Evolutionary conservation across 2,888 invertebrate genomes (phyloP), one percentile per base, ranked within the genome.

Genomic region (Oegoconia quadripuncta): DNA sequence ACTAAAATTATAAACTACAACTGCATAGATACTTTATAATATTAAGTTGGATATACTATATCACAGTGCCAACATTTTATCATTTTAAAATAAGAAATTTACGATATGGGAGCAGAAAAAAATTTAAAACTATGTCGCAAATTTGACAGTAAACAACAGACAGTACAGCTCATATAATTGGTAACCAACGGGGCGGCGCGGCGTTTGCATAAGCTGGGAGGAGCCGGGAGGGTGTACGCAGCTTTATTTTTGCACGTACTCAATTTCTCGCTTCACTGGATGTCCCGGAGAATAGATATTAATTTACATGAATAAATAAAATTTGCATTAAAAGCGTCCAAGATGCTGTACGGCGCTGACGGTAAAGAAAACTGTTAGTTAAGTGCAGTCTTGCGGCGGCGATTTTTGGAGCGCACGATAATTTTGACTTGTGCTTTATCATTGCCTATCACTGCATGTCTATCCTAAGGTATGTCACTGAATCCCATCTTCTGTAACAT

Each of bases 231-330:
- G 22, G 42, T 18, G 16, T 15, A 37, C 22, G 23, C 58, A 55
- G 64, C 76, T 81, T 83, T 87, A 84, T 84, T 87, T 84, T 84
- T 83, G 80, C 84, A 84, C 83, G 84, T 86, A 80, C 83, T 82
- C 86, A 83, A 87, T 87, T 86, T 86, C 77, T 72, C 79, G 82
- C 74, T 70, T 75, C 83, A 83, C 77, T 77, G 82, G 69, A 55
- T 68, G 75, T 79, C 79, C 73, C 64, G 65, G 65, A 71, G 81
- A 81, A 83, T 80, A 83, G 82, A 87, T 86, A 84, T 84, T 87
- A 86, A 87, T 86, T 86, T 87, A 84, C 87, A 87, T 87, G 83
- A 83, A 84, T 86, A 86, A 86, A 87, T 86, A 83, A 82, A 86
- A 87, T 87, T 87, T 84, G 82, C 86, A 86, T 86, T 81, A 79